These are phyloP conservation scores for Cryptocephalus primarius DNA, from an alignment of 2,888 invertebrate species.

Conservation along the genomic window DNA sequence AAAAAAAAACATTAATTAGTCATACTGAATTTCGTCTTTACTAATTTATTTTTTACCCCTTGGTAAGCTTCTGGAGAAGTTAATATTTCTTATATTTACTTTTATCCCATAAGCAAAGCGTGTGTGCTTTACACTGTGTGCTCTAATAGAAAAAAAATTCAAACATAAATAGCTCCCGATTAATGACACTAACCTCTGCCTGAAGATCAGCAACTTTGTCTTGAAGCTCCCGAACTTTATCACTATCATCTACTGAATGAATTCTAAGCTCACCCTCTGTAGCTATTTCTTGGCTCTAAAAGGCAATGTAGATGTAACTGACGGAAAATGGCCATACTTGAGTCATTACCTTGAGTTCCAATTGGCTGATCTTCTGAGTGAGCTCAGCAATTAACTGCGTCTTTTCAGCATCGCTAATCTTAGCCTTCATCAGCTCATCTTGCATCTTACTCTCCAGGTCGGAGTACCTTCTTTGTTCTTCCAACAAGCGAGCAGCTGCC, in stretches of 20 bases:
- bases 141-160: conserved; percentile 9
- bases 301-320: conserved; percentile 10
- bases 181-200: conserved; percentile 65
- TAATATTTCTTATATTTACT: conserved; percentile 2
- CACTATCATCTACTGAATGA: conserved; percentile 70
- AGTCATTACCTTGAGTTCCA: conserved; percentile 71
- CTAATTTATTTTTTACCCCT: neutral
- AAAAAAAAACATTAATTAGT: too few relatives aligned
- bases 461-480: conserved; percentile 68
- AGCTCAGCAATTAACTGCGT: conserved; percentile 89
- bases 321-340: too few relatives aligned
- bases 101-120: conserved; percentile 10
- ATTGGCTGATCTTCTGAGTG: conserved; percentile 83
- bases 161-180: neutral
- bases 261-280: conserved; percentile 85
- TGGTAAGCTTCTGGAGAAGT: neutral
- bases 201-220: conserved; percentile 87
- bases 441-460: conserved; percentile 61
- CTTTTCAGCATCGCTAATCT: conserved; percentile 90
- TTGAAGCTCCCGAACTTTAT: conserved; percentile 79
- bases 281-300: conserved; percentile 87
- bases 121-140: conserved; percentile 3
- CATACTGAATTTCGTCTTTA: neutral
- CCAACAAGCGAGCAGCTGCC: conserved; percentile 64
- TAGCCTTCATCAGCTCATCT: conserved; percentile 87